Percentiles rank a stretch among this genome's conserved stretches.
phyloP scores from a whole-genome alignment of 64 coral and sea anemone species.

The Pocillopora damicornis region DNA sequence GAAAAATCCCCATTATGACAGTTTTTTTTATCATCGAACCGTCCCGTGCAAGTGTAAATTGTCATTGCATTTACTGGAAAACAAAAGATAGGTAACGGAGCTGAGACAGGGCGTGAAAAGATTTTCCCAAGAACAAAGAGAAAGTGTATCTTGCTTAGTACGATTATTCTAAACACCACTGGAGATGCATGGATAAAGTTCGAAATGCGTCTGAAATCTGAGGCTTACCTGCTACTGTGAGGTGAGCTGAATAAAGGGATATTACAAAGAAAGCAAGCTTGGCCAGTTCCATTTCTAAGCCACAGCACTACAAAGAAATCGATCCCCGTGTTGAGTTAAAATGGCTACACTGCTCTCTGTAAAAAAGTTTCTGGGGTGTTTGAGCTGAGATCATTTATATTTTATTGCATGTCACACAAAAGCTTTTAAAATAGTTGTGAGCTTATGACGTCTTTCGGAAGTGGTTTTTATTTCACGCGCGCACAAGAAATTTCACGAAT shows the following conservation, averaged over 20 bases:
- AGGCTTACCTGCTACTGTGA: background rate
- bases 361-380: background rate
- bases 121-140: too few relatives aligned
- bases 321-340: background rate
- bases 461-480: background rate
- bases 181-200: too few relatives aligned
- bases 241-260: background rate
- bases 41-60: too few relatives aligned
- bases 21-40: too few relatives aligned
- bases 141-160: too few relatives aligned
- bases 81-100: too few relatives aligned
- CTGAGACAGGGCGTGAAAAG: too few relatives aligned
- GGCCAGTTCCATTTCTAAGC: background rate
- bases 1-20: too few relatives aligned
- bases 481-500: background rate
- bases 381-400: background rate
- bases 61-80: too few relatives aligned
- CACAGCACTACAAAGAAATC: background rate
- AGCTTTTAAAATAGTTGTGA: background rate
- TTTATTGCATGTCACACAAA: background rate
- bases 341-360: too few relatives aligned
- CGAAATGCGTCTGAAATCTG: background rate
- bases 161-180: too few relatives aligned
- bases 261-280: background rate
- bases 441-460: background rate